Base-by-base conservation (phyloP, 2,888 invertebrate species). In the Metopia argyrocephala region DNA sequence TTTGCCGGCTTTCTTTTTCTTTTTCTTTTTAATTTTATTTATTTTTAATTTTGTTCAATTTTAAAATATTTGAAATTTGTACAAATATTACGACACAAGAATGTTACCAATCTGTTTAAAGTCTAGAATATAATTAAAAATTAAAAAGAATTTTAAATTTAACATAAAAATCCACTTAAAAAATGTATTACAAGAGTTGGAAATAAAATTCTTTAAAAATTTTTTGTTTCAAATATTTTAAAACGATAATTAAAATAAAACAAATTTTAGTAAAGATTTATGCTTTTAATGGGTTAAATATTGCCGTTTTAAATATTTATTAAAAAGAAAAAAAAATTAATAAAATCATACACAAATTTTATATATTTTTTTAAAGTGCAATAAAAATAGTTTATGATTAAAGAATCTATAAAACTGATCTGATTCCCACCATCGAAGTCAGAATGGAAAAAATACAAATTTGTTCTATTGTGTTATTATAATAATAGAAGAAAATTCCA, bases 381-480 rank as follows among this genome's bases (percentile, higher is more conserved):
- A 38, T 38, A 38, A 38, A 38, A 38, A 38, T 38, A 12, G 15
- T 1, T 31, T 31, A 12, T 31, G 7, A 12, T 31, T 31, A 12
- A 12, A 12, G 12, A 73, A 64, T 69, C 25, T 21, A 38, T 65
- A 48, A 73, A 69, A 69, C n/a, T 46, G 5, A 61, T 76, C 59
- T 54, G 61, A 38, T 74, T 74, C 76, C 56, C 65, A 76, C 54
- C 65, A 76, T 48, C 27, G 27, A 20, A n/a, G n/a, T n/a, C n/a
- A n/a, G n/a, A n/a, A n/a, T 21, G 18, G 66, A 61, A 21, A 62
- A 2, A 66, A 75, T 45, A 75, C 50, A 38, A 23, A 66, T 74
- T 75, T 66, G 6, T n/a, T n/a, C n/a, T n/a, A 46, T 68, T 12
- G 18, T 65, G 31, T 25, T 46, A 62, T 46, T 45, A 52, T 12